Conservation (phyloP, 2,888 invertebrate species). For the Cynaeus angustus region DNA sequence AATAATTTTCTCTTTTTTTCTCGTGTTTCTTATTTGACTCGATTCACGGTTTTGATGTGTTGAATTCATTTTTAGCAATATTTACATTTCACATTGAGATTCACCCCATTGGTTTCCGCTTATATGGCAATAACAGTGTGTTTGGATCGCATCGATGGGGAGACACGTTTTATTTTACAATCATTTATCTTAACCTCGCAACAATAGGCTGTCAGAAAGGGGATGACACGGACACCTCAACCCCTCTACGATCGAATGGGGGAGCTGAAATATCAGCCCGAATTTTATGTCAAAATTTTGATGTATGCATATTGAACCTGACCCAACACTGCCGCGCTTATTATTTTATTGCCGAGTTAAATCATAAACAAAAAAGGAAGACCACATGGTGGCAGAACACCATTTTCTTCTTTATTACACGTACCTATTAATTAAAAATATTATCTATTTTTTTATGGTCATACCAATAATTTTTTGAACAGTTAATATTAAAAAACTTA, state of each 20-base stretch:
- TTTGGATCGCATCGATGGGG: constrained; percentile 61
- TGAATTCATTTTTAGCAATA: constrained; percentile 56
- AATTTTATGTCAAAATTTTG: constrained; percentile 48
- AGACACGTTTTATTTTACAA: constrained; percentile 70
- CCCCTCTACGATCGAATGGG: constrained; percentile 53
- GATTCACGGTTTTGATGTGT: constrained; percentile 38
- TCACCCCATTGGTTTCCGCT: constrained; percentile 68
- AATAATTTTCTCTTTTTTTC: not conserved
- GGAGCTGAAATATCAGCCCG: constrained; percentile 44
- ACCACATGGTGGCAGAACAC: no score
- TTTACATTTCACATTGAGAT: constrained; percentile 64
- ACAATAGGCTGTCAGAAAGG: constrained; percentile 70
- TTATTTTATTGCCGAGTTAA: constrained; percentile 39
- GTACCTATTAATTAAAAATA: no score
- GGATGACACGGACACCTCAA: constrained; percentile 68
- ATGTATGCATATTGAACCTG: constrained; percentile 46
- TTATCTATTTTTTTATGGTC: no score
- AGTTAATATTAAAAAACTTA: no score
- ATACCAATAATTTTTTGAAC: no score
- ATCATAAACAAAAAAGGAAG: constrained; percentile 14
- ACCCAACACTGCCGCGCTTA: constrained; percentile 30
- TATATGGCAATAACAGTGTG: constrained; percentile 66
- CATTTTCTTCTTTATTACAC: no score
- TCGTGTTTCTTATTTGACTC: constrained; percentile 12
- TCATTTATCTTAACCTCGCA: constrained; percentile 71